phyloP scores from a whole-genome alignment of 2,113 vertebrate genomes.

The Brachionichthys hirsutus region DNA sequence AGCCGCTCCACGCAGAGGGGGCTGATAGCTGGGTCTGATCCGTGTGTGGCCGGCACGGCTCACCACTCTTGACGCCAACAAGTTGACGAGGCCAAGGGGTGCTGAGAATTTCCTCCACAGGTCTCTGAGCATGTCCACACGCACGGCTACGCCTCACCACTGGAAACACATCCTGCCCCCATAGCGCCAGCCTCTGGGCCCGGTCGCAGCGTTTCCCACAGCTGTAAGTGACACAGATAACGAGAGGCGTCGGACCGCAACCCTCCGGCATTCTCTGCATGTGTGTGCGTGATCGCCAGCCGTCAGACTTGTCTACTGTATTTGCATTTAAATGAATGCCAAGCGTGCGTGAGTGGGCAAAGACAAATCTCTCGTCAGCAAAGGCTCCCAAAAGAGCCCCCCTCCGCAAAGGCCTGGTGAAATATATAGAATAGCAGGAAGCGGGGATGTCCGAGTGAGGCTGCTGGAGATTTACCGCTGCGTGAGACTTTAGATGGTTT shows the following conservation, averaged over 20 bases:
- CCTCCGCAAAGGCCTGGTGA: slow-evolving; percentile 60
- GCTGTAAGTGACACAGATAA: slow-evolving; percentile 56
- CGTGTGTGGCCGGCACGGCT: slow-evolving; percentile 33
- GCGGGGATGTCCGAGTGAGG: slow-evolving; percentile 62
- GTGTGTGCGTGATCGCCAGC: slow-evolving; percentile 31
- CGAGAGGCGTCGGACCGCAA: slow-evolving; percentile 49
- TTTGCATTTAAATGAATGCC: slow-evolving; percentile 32
- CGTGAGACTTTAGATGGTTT: slow-evolving; percentile 50
- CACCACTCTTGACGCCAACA: slow-evolving; percentile 43
- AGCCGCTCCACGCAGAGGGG: slow-evolving; percentile 1
- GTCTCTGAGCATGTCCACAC: slow-evolving; percentile 64
- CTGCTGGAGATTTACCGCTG: slow-evolving; percentile 49
- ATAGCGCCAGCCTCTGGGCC: slow-evolving; percentile 64
- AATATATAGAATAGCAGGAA: slow-evolving; percentile 76
- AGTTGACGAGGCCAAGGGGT: slow-evolving; percentile 58
- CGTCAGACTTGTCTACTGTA: slow-evolving; percentile 16
- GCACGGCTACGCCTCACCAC: slow-evolving; percentile 65
- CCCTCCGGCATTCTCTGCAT: slow-evolving; percentile 20
- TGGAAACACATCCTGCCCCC: slow-evolving; percentile 74
- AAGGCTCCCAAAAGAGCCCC: slow-evolving; percentile 56
- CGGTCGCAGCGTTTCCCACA: slow-evolving; percentile 63
- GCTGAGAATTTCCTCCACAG: slow-evolving; percentile 71
- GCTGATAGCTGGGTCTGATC: slow-evolving; percentile 20
- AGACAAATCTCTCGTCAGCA: slow-evolving; percentile 64
- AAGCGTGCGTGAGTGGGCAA: slow-evolving; percentile 51